Evolutionary conservation across 2,888 invertebrate species (phyloP), one percentile per base, ranked within the genome.

Genomic region (Myopa testacea): DNA sequence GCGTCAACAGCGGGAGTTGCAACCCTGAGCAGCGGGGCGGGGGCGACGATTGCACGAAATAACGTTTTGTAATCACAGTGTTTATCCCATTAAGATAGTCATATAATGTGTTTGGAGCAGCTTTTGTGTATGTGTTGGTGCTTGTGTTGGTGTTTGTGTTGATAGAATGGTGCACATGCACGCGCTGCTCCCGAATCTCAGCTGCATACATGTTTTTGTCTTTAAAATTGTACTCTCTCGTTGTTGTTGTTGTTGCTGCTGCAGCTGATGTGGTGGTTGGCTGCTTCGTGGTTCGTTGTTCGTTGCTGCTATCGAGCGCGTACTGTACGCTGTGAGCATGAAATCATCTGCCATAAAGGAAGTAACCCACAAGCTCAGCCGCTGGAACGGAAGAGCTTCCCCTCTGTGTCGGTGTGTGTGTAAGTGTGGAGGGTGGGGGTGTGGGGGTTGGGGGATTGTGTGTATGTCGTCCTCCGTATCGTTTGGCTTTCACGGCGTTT

Each of bases 61-160:
- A 72, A 71, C 75, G 60, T 75, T 80, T 78, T 79, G 80, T 79
- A 78, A 78, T 79, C 80, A 69, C 72, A 72, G 72, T 75, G 72
- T 79, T 80, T 80, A 80, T 78, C 79, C 78, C 79, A 78, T 80
- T 80, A 80, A 80, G 76, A 79, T 74, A 78, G 74, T 78, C 76
- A 14, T 60, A 19, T 62, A 26, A 45, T 58, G 71, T 71, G 55
- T 71, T 37, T 71, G 60, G 71, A 58, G 60, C 14, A 60, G 71
- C 26, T 62, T 73, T 73, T 45, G 68, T 68, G 7, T 7, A 34
- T 55, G 70, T 10, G n/a, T 12, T 14, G 6, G 40, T 38, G 40
- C 5, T 5, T 62, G 26, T 26, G 62, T 62, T 5, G 5, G 26
- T 65, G 12, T 8, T 65, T 65, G 34, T 65, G 4, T 37, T 65